These are phyloP conservation scores for Paracyclopina nana DNA, from an alignment of 1,140 invertebrate genomes.

Conservation along the genomic window DNA sequence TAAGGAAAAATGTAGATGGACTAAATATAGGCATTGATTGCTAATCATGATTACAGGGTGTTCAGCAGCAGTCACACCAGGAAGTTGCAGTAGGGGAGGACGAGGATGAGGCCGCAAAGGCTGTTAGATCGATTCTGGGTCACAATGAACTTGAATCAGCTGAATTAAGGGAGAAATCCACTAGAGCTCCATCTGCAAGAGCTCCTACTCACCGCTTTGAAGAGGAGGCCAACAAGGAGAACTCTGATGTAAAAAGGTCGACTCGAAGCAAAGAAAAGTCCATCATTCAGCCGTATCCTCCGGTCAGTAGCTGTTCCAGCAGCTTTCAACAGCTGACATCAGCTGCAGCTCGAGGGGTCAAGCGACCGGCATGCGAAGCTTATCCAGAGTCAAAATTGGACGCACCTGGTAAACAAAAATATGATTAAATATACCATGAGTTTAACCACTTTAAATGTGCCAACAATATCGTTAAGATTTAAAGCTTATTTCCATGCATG, in stretches of 20 bases:
- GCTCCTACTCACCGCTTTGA: neutral
- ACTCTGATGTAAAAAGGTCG: neutral
- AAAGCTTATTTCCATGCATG: too few species aligned
- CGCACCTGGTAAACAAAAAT: too few species aligned
- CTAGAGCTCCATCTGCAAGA: neutral
- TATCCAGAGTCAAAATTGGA: too few species aligned
- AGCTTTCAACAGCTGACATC: neutral
- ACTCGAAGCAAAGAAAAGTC: neutral
- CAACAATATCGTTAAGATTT: too few species aligned
- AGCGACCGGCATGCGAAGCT: too few species aligned
- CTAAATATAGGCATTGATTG: neutral
- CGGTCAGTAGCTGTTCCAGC: neutral
- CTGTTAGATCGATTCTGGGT: constrained; percentile 11
- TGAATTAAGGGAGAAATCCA: neutral
- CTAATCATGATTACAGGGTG: neutral
- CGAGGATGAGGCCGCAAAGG: constrained; percentile 13
- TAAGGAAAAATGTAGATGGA: neutral
- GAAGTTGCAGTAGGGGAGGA: neutral
- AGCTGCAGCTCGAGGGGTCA: too few species aligned
- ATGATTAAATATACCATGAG: too few species aligned
- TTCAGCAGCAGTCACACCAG: neutral
- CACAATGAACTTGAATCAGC: neutral
- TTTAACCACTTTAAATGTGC: too few species aligned
- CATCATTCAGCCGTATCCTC: neutral
- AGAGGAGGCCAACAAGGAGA: neutral